A percentile compares a stretch with the other conserved stretches of the same genome.
phyloP scores from a whole-genome alignment of 2,797 vertebrate species.

The Siniperca undulata region DNA sequence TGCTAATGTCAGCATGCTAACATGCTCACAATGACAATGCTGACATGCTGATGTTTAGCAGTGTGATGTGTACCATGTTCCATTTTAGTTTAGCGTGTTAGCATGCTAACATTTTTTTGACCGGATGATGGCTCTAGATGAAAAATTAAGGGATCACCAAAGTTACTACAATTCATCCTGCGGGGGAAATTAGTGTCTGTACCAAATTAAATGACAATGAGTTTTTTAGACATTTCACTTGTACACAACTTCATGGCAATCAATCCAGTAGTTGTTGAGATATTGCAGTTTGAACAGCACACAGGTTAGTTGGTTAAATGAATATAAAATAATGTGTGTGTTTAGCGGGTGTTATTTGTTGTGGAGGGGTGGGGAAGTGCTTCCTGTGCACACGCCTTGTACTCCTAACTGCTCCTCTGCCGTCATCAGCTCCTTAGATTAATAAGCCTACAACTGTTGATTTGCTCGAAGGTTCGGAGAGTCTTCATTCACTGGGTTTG shows the following conservation, averaged over 20 bases:
- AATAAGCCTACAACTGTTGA: slow-evolving; percentile 40
- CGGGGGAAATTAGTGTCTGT: neutral
- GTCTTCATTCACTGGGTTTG: slow-evolving; percentile 46
- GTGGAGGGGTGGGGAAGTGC: neutral
- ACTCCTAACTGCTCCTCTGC: neutral
- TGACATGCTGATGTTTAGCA: too few relatives aligned
- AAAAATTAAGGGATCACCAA: too few relatives aligned
- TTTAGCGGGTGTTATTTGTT: neutral
- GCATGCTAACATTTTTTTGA: too few relatives aligned
- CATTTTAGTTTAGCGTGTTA: too few relatives aligned
- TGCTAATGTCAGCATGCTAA: too few relatives aligned
- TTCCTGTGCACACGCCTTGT: neutral
- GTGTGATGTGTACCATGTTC: too few relatives aligned
- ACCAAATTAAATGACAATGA: neutral
- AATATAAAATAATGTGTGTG: neutral
- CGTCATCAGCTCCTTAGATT: neutral
- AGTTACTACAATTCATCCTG: neutral
- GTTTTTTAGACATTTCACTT: too few relatives aligned
- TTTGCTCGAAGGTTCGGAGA: slow-evolving; percentile 18
- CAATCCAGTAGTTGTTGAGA: neutral
- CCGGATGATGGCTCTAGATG: too few relatives aligned
- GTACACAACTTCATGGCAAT: neutral
- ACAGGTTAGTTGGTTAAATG: neutral
- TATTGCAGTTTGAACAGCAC: neutral
- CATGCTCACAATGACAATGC: too few relatives aligned